Evolutionary conservation across 2,113 vertebrate genomes (phyloP), one percentile per base, ranked within the genome.

Genomic region (Cyanocitta stelleri): DNA sequence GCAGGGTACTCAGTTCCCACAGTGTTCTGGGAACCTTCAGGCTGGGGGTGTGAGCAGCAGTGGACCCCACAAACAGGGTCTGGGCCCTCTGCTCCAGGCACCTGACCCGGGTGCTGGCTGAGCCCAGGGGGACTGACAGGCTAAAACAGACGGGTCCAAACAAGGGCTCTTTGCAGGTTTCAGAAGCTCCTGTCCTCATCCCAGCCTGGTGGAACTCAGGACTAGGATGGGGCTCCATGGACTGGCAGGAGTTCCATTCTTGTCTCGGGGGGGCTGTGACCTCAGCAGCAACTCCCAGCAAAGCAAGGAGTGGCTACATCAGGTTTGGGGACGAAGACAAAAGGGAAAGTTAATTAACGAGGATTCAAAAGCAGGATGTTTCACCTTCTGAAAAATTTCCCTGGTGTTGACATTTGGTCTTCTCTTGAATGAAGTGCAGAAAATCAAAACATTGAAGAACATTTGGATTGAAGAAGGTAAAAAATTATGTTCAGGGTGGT

Each of bases 141-240:
- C 14, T 8, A 3, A 37, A 84, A 49, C 17, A 9, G 33, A 24
- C 52, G 49, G 13, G 1, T 15, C 22, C 52, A 26, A 15, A 55
- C 3, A 13, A 9, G 3, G 26, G 8, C 37, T 73, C 4, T 69
- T 11, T 2, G 10, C 21, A 72, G 33, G 14, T 11, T 48, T 26
- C 30, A 49, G 24, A n/a, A 41, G 3, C 8, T 5, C 16, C 24
- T 54, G 6, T 30, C 35, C 26, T 63, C 22, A 19, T 7, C 19
- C 10, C 22, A 74, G 1, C n/a, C n/a, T 7, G 27, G 24, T 27
- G 46, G 17, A 3, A 8, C 23, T 52, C 43, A 7, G 0, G 2
- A 0, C 8, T 8, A 5, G 39, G 20, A 19, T 13, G 30, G 7
- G 16, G 3, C 37, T 48, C 30, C 11, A 3, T 6, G 33, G 5